Evolutionary conservation across 2,113 vertebrate genomes (phyloP), one percentile per base, ranked within the genome.

Genomic region (Cepphus grylle): DNA sequence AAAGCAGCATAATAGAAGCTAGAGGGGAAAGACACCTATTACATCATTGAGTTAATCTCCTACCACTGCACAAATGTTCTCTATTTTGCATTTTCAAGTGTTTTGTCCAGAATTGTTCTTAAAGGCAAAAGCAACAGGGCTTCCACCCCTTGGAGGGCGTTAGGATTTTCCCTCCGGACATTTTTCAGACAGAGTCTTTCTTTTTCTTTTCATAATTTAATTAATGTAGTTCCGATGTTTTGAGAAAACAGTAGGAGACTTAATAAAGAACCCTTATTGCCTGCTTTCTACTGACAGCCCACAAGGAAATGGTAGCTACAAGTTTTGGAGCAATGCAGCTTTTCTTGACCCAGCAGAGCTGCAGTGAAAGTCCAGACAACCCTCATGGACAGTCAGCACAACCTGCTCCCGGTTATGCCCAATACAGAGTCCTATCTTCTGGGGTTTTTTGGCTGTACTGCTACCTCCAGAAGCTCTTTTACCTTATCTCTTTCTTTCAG

Each of bases 11-110:
- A 79, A 79, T 45, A 65, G 53, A 95, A 82, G 50, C 45, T 83
- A 67, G 70, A 89, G 66, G 63, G 45, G 20, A 63, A 80, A 85
- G 73, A 30, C 58, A 80, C 10, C 53, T 92, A 53, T 90, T 86
- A 93, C 62, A 92, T 88, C 78, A 82, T 6, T 72, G 45, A 86
- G 29, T 73, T 90, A 93, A 93, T 88, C 79, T 93, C 71, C 45
- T 85, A 26, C 30, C 62, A 83, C 50, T 69, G 56, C 43, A 72
- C 29, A 79, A 79, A n/a, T 86, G 50, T 38, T 80, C 22, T 38
- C 38, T 66, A 9, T 53, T 55, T 42, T 73, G 14, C 17, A 23
- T 77, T 94, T 86, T 93, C 67, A 77, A 88, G 36, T 81, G 52
- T 80, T 93, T 87, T 83, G 29, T 86, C 63, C 79, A 71, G 55